Conservation (phyloP, 2,113 vertebrate genomes). For the Eidolon helvum region DNA sequence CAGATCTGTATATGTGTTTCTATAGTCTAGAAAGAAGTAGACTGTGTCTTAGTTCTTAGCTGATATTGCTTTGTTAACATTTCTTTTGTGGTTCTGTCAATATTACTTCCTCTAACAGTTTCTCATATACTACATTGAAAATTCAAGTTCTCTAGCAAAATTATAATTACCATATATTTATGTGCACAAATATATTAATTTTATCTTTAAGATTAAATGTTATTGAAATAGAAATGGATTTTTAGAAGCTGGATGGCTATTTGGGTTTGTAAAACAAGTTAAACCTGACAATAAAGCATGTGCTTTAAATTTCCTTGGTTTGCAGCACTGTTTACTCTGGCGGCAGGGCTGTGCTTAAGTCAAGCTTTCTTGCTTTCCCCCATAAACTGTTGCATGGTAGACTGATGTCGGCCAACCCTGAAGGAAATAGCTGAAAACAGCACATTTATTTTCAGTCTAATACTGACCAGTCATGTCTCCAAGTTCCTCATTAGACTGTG, state of each 20-base stretch:
- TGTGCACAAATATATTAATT: slow-evolving; percentile 53
- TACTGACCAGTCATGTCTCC: slow-evolving; percentile 79
- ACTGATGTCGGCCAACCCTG: slow-evolving; percentile 80
- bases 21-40: not conserved
- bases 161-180: not conserved
- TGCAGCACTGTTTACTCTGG: slow-evolving; percentile 84
- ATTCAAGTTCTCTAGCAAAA: not conserved
- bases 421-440: slow-evolving; percentile 83
- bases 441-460: slow-evolving; percentile 82
- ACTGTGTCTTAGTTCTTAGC: not conserved
- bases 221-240: slow-evolving; percentile 76
- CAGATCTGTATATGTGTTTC: not conserved
- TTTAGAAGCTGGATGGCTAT: slow-evolving; percentile 80
- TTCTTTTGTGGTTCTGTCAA: not conserved
- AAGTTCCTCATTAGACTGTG: slow-evolving; percentile 72
- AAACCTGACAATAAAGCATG: slow-evolving; percentile 84
- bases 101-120: not conserved
- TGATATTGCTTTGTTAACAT: not conserved
- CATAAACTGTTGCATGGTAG: slow-evolving; percentile 81
- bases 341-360: slow-evolving; percentile 76
- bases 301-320: slow-evolving; percentile 85
- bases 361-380: slow-evolving; percentile 74
- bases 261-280: slow-evolving; percentile 83
- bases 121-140: not conserved
- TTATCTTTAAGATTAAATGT: slow-evolving; percentile 72